Conservation (phyloP, 2,113 vertebrate genomes). For the Odontophorus gujanensis region DNA sequence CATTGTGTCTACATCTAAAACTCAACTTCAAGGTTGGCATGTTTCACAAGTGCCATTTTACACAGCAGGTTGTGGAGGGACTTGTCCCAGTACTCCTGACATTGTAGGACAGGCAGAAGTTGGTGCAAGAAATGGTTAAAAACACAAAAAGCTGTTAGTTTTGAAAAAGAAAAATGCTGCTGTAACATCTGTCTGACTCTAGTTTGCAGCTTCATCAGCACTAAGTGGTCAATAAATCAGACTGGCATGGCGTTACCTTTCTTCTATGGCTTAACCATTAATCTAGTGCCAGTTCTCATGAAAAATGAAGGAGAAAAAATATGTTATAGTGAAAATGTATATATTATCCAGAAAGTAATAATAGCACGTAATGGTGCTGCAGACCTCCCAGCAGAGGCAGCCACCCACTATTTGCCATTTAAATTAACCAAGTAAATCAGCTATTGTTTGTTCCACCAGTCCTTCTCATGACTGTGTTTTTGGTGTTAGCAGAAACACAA, state of each 20-base stretch:
- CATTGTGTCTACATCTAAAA: neutral
- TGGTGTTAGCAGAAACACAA: neutral
- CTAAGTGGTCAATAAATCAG: constrained; percentile 99
- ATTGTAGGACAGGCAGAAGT: neutral
- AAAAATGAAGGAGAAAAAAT: constrained; percentile 81
- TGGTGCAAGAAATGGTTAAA: constrained; percentile 25
- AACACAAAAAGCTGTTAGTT: constrained; percentile 66
- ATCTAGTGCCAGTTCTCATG: constrained; percentile 82
- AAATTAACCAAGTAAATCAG: neutral
- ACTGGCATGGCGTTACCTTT: constrained; percentile 80
- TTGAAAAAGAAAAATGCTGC: constrained; percentile 90
- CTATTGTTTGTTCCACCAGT: neutral
- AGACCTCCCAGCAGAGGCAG: constrained; percentile 46
- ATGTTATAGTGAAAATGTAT: constrained; percentile 58
- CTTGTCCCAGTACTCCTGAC: neutral
- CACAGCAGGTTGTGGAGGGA: rapidly evolving
- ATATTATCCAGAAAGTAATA: constrained; percentile 70
- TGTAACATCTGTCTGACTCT: constrained; percentile 90
- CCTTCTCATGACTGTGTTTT: neutral
- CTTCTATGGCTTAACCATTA: constrained; percentile 86
- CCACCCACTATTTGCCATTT: neutral
- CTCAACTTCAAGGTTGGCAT: neutral
- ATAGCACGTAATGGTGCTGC: constrained; percentile 30
- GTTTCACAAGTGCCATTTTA: neutral
- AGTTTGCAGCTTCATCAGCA: constrained; percentile 95